These are phyloP conservation scores for Scelioninae gen. 2 DNA, from an alignment of 2,888 invertebrate genomes.

Conservation along the genomic window DNA sequence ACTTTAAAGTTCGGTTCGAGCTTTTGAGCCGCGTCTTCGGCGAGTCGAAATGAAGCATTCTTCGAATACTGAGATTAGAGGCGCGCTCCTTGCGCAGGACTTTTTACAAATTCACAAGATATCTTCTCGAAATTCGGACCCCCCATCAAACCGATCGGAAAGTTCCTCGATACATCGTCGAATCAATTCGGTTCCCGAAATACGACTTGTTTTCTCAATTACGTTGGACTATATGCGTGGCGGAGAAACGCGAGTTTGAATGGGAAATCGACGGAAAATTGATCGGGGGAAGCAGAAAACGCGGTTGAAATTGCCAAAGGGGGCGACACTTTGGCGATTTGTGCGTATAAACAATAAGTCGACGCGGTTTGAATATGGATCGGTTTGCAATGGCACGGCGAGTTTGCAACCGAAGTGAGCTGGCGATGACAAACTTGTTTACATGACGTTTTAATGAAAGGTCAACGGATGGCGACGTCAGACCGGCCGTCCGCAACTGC, in stretches of 20 bases:
- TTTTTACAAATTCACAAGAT: slow-evolving; percentile 48
- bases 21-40: slow-evolving; percentile 40
- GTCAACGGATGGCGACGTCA: slow-evolving; percentile 38
- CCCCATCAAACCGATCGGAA: slow-evolving; percentile 29
- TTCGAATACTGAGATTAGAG: slow-evolving; percentile 53
- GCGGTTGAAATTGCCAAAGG: no score
- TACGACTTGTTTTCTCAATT: slow-evolving; percentile 35
- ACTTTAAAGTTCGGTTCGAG: slow-evolving; percentile 46
- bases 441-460: slow-evolving; percentile 61
- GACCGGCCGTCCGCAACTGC: slow-evolving; percentile 20
- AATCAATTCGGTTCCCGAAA: slow-evolving; percentile 5
- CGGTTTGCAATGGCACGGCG: slow-evolving; percentile 18
- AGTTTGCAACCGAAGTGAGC: slow-evolving; percentile 36
- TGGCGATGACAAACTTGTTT: slow-evolving; percentile 61
- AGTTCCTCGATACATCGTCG: slow-evolving; percentile 9
- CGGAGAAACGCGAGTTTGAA: slow-evolving; percentile 14
- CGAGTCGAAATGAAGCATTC: slow-evolving; percentile 52
- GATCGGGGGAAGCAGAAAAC: no score
- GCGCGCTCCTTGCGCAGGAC: slow-evolving; percentile 26
- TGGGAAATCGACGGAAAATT: slow-evolving; percentile 18
- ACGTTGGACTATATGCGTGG: slow-evolving; percentile 12
- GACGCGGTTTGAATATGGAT: slow-evolving; percentile 28
- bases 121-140: slow-evolving; percentile 34
- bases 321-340: slow-evolving; percentile 20
- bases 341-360: slow-evolving; percentile 26